phyloP scores from a whole-genome alignment of 2,888 invertebrate species.

The Troilus luridus region DNA sequence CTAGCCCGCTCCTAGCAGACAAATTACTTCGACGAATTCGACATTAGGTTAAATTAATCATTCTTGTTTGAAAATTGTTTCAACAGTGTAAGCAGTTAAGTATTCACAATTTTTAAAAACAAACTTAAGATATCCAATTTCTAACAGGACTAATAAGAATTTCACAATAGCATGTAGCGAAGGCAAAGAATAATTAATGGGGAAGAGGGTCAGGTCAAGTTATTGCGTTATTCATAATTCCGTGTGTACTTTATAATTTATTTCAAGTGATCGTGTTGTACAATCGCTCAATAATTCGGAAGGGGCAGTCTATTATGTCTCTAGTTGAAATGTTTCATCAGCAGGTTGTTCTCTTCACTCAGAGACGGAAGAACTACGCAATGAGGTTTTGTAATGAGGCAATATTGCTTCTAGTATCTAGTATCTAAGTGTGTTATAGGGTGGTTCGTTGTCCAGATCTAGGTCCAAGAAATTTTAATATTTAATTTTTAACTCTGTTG shows the following conservation, averaged over 20 bases:
- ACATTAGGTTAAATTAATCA: background rate
- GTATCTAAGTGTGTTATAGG: background rate
- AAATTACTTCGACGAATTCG: background rate
- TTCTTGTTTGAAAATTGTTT: no score
- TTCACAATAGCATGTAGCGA: background rate
- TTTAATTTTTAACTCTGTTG: background rate
- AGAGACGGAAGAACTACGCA: background rate
- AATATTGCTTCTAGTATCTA: background rate
- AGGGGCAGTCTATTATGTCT: constrained; percentile 32
- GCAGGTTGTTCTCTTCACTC: background rate
- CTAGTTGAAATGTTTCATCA: constrained; percentile 13
- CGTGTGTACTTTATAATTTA: constrained; percentile 26
- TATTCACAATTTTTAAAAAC: no score
- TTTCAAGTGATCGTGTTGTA: constrained; percentile 13
- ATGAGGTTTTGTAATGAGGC: background rate
- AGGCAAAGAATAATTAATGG: background rate
- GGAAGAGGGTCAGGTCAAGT: background rate
- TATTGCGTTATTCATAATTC: constrained; percentile 1
- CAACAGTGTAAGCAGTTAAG: no score
- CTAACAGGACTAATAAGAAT: background rate
- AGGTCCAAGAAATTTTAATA: background rate
- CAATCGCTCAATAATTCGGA: background rate
- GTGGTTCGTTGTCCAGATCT: background rate
- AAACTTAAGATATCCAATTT: background rate
- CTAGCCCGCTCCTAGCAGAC: background rate